Evolutionary conservation across 2,797 vertebrate genomes (phyloP), one percentile per base, ranked within the genome.

Genomic region (Chiroxiphia lanceolata): DNA sequence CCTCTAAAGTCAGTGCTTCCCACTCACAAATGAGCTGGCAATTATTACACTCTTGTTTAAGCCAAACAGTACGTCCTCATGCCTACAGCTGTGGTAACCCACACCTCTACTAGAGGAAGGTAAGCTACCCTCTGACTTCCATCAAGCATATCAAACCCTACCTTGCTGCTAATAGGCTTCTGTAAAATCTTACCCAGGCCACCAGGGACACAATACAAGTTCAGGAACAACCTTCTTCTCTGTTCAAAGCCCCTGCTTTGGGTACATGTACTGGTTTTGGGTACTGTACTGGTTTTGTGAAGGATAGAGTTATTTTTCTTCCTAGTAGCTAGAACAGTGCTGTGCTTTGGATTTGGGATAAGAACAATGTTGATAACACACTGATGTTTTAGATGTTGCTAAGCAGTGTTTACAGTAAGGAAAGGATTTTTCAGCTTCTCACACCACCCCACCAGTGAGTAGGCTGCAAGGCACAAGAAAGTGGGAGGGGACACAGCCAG

Each of bases 1-100:
- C 38, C 57, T 85, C 95, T 83, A 38, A 89, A 91, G 76, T 77
- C 60, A 27, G 40, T 69, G 56, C 34, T 91, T 70, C 82, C 77
- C 42, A 74, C 33, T 63, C 79, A 92, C 75, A 95, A 89, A 77
- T 61, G 38, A 95, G 72, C 50, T 75, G 48, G 71, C 47, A 94
- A 84, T 71, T 78, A 87, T 47, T 42, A 91, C 67, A 29, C 31
- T 75, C 68, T 71, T 79, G 21, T 71, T 50, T 54, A 29, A 94
- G 40, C 47, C 90, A 94, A 95, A 95, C 16, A 90, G 67, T 81
- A 68, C 5, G 0, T 61, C 61, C 64, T 80, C 53, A 25, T 75
- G 72, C 88, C 75, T 92, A 91, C 27, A 91, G 48, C 23, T 77
- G 50, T 21, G 85, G 83, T 50, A 88, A 93, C 40, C 56, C 81